Base-by-base conservation (phyloP, 2,888 invertebrate species). In the Dichetophora obliterata region DNA sequence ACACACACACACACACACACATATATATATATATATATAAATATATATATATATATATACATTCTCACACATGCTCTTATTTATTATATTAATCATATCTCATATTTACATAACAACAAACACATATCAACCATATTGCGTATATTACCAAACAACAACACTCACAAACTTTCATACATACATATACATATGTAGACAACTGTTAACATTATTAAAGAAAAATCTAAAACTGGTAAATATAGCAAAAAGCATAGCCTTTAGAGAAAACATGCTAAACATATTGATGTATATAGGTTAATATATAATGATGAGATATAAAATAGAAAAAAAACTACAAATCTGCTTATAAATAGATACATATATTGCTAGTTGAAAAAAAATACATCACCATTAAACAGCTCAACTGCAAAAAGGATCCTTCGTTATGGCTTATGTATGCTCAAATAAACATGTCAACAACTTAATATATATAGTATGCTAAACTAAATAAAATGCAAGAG, bases 171-270 rank as follows among this genome's bases (percentile, higher is more conserved):
- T n/a, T 9, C 69, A 69, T 31, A 57, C 66, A 73, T 48, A 65
- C 34, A 65, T 71, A 73, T 48, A 65, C 34, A 65, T 71, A 37
- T 34, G n/a, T 54, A 82, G 82, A 83, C 79, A 81, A 83, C 82
- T 85, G 85, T 84, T 85, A 82, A 84, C 79, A 82, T 80, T 77
- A 82, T 79, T 61, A 76, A 81, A 77, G 27, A 77, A 52, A 68
- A 63, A 34, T 43, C 43, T 43, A 43, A 43, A 43, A 43, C 43
- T 43, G 11, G 43, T 43, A 11, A 43, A 43, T 11, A 2, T 14
- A 43, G 43, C 43, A 43, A 43, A 11, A 8, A 14, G 2, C 14
- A 43, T 43, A 43, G 43, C 11, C 43, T 43, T 43, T 43, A 43
- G 3, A 43, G 11, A 43, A 11, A 43, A 43, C 43, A 43, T 43